Evolutionary conservation across 2,113 vertebrate genomes (phyloP).

Genomic region (Tupaia tana): DNA sequence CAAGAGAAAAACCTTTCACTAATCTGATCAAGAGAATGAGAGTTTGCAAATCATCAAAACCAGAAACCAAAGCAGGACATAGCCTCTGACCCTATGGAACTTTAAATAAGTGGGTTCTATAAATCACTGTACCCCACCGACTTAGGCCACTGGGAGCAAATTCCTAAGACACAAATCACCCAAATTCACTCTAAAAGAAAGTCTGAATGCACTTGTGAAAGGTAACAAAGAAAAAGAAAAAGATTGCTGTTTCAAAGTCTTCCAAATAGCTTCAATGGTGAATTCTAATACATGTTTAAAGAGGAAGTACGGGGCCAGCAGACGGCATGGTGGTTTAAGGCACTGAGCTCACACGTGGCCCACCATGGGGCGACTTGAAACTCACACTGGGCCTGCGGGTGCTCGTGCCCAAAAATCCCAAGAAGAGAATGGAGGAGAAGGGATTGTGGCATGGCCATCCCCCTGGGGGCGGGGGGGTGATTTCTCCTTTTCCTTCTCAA

Average conservation of each 20-base stretch:
- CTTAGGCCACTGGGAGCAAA: not conserved
- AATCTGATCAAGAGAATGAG: not conserved
- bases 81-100: not conserved
- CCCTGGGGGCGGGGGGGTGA: no score
- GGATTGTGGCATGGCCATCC: no score
- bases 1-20: not conserved
- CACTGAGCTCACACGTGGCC: no score
- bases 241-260: not conserved
- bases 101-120: not conserved
- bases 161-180: not conserved
- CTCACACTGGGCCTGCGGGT: no score
- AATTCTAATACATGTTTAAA: not conserved
- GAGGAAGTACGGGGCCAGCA: not conserved
- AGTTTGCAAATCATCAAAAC: not conserved
- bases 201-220: not conserved
- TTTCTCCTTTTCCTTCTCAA: no score
- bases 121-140: not conserved
- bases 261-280: not conserved
- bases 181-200: not conserved
- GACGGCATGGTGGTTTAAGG: no score
- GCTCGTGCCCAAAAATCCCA: no score
- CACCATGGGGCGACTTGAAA: no score
- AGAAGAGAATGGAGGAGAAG: no score
- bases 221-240: not conserved
- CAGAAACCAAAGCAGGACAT: not conserved